These are phyloP conservation scores for Calliscelio sp. DNA, from an alignment of 2,888 invertebrate species.

Conservation along the genomic window DNA sequence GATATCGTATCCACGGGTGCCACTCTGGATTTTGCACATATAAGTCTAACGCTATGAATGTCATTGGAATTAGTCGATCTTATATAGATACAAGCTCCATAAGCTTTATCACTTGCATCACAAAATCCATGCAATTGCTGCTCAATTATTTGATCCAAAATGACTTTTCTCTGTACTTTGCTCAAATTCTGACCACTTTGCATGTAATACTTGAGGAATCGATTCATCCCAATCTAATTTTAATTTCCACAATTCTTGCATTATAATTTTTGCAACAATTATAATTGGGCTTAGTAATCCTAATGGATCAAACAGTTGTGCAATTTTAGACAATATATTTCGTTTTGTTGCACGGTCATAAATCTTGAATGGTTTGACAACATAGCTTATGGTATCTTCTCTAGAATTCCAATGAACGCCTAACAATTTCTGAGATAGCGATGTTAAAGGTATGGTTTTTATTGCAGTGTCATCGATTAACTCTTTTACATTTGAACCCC, in stretches of 20 bases:
- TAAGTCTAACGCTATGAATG: neutral
- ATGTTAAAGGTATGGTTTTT: neutral
- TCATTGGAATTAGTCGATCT: neutral
- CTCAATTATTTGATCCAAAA: too few relatives aligned
- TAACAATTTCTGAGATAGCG: neutral
- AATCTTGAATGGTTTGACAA: neutral
- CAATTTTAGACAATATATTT: slow-evolving; percentile 8
- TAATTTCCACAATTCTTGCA: slow-evolving; percentile 58
- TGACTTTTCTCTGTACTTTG: too few relatives aligned
- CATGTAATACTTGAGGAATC: too few relatives aligned
- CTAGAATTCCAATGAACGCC: neutral
- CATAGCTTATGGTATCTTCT: neutral
- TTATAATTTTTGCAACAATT: slow-evolving; percentile 59
- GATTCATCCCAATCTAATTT: slow-evolving; percentile 33
- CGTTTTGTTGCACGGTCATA: too few relatives aligned
- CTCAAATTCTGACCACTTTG: too few relatives aligned
- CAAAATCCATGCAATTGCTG: slow-evolving; percentile 72
- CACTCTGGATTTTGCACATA: slow-evolving; percentile 5
- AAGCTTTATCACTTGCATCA: slow-evolving; percentile 74
- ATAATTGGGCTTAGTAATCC: slow-evolving; percentile 54
- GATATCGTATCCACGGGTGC: neutral
- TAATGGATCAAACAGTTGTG: slow-evolving; percentile 15
- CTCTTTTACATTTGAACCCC: slow-evolving; percentile 5
- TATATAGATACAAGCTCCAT: slow-evolving; percentile 75
- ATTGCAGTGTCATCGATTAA: neutral